A percentile compares a stretch with the other conserved stretches of the same genome.
Conservation (phyloP, 2,888 invertebrate species). For the Meganola albula region DNA sequence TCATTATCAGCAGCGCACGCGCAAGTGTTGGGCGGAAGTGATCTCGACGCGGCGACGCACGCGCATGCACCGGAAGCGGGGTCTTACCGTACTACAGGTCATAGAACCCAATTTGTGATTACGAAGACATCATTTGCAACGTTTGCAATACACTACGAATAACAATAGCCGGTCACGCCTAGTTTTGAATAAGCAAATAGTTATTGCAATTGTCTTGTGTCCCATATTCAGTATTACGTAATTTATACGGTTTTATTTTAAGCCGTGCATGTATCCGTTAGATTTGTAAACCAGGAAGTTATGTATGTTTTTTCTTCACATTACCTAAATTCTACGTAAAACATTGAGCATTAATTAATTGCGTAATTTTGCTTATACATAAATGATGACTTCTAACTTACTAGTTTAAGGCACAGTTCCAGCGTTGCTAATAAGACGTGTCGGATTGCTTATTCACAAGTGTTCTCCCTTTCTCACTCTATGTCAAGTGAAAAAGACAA, state of each 20-base stretch:
- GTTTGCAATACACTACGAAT: constrained; percentile 38
- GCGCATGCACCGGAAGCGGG: constrained; percentile 42
- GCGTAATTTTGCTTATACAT: no score
- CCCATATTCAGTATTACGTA: constrained; percentile 37
- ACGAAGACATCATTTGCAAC: constrained; percentile 55
- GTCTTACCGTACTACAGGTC: constrained; percentile 47
- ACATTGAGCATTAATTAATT: no score
- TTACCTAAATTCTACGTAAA: no score
- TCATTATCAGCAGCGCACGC: constrained; percentile 41
- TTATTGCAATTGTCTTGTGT: constrained; percentile 39
- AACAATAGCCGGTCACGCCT: constrained; percentile 45
- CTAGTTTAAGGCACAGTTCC: no score
- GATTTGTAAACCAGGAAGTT: constrained; percentile 14
- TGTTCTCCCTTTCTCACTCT: no score
- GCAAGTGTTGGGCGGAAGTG: constrained; percentile 47
- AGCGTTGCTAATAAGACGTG: no score
- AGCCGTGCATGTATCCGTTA: constrained; percentile 6
- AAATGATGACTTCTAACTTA: no score
- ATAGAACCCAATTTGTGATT: constrained; percentile 53
- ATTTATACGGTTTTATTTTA: constrained; percentile 24
- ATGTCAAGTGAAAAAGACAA: no score
- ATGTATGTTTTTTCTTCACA: constrained; percentile 11
- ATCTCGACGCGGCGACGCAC: constrained; percentile 47
- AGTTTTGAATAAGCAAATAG: constrained; percentile 51
- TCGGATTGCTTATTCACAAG: no score